Base-by-base conservation (phyloP, 2,113 vertebrate genomes). In the Cricetomys ansorgei region DNA sequence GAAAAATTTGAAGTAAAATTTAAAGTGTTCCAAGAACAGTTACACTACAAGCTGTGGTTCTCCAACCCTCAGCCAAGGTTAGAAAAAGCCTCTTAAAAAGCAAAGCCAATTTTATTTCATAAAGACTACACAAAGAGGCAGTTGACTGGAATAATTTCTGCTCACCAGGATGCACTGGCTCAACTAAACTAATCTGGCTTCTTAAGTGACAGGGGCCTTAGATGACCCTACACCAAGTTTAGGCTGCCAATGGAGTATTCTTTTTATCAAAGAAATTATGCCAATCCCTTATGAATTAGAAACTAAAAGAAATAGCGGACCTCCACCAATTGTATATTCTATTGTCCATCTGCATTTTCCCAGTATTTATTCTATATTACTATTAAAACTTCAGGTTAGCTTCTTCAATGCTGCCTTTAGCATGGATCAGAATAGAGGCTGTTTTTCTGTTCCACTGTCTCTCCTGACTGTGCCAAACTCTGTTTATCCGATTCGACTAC, bases 1-100 rank as follows among this genome's bases (percentile, higher is more conserved):
- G 55, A 97, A 97, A 85, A n/a, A n/a, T n/a, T 88, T 77, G 34
- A 19, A 97, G n/a, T 79, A 79, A 97, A 94, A 93, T 92, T 81
- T 96, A 43, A 97, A 94, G 53, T 94, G 40, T 40, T 55, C 7
- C 9, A 91, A 76, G 69, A 93, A 13, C 43, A 59, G n/a, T 95
- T 83, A 37, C 67, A 70, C 95, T 69, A 76, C 19, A 90, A 64
- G 29, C 5, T 92, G 1, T 57, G 69, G 86, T 53, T 40, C 48
- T 45, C 70, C 23, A 17, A 62, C 10, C 31, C 50, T 81, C 43
- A 94, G 65, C 9, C 15, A 75, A 8, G 64, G 80, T 43, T 83
- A 84, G 76, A 21, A 73, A 27, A 92, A 89, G 45, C 88, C 3
- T 34, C 86, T 40, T 8, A 5, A 25, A 34, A 5, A 67, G 3